Evolutionary conservation across 2,888 invertebrate species (phyloP), one percentile per base, ranked within the genome.

Genomic region (Macrosiphum euphorbiae): DNA sequence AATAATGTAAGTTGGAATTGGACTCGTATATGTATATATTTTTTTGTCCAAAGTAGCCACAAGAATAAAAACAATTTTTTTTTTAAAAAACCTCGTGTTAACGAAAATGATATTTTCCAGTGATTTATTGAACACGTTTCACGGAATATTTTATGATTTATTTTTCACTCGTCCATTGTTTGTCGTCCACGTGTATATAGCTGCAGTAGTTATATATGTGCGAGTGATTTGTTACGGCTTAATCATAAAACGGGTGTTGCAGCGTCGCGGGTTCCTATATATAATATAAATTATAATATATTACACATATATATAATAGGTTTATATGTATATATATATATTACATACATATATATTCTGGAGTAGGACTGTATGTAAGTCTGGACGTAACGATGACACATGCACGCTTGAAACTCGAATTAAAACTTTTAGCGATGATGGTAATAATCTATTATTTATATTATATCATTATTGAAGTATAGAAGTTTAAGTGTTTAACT

Each of bases 111-210:
- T 88, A 67, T 67, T 67, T 88, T 88, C 50, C 41, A 41, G 78
- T 92, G 88, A 92, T 92, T 92, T 92, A 88, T 92, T 78, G 52
- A 78, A 92, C 67, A 52, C 88, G 92, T 52, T 87, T 88, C 92
- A 61, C 61, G 50, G 61, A 87, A 92, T 88, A 67, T 88, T 67
- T 88, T 88, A 88, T 92, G 67, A 92, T 92, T 92, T 92, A 88
- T 88, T 88, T 92, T 92, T 92, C 88, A 92, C 92, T 92, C 92
- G 50, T 88, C 67, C 92, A 92, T 88, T 92, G 92, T 92, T 92
- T 92, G 92, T 85, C 88, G 92, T 92, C 28, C 50, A 50, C 41
- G 61, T 35, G 35, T 67, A 44, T 41, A 58, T 61, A 41, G 50
- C 28, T 61, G 52, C 55, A 55, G 44, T 85, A 85, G 85, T 47